phyloP scores from a whole-genome alignment of 2,113 vertebrate genomes.

The Cheirogaleus medius region DNA sequence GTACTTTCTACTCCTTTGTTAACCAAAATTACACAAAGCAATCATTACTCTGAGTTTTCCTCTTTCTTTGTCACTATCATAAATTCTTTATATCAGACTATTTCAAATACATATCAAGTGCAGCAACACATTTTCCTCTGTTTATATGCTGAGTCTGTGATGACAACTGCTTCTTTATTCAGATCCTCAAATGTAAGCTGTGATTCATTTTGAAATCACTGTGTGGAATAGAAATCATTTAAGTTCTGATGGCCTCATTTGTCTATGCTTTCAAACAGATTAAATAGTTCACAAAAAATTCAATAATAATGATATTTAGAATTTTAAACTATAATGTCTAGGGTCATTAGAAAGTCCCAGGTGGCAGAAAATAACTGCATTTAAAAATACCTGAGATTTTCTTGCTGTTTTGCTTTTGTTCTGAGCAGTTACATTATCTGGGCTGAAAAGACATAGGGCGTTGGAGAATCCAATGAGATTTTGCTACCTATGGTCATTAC shows the following conservation, averaged over 20 bases:
- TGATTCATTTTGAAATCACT: conserved; percentile 29
- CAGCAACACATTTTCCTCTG: not conserved
- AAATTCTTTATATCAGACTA: not conserved
- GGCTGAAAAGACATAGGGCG: not conserved
- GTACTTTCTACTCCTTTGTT: not conserved
- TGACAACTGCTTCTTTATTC: conserved; percentile 5
- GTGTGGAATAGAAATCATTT: conserved; percentile 32
- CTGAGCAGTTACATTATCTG: not conserved
- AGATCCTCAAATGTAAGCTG: not conserved
- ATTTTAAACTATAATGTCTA: conserved; percentile 29
- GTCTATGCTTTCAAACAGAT: conserved; percentile 6
- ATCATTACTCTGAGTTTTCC: not conserved
- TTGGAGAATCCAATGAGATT: not conserved
- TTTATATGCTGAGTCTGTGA: not conserved
- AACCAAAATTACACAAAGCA: not conserved
- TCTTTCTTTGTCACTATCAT: not conserved
- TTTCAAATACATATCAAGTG: not conserved
- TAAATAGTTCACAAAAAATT: conserved; percentile 21
- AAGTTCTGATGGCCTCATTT: conserved; percentile 39
- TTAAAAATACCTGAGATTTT: conserved; percentile 13
- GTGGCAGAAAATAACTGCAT: not conserved
- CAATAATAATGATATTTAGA: conserved; percentile 31
- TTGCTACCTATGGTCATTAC: not conserved
- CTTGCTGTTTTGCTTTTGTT: not conserved
- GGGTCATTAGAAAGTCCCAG: conserved; percentile 45